These are phyloP conservation scores for Yponomeuta sedellus DNA, from an alignment of 2,888 invertebrate genomes.

Conservation along the genomic window DNA sequence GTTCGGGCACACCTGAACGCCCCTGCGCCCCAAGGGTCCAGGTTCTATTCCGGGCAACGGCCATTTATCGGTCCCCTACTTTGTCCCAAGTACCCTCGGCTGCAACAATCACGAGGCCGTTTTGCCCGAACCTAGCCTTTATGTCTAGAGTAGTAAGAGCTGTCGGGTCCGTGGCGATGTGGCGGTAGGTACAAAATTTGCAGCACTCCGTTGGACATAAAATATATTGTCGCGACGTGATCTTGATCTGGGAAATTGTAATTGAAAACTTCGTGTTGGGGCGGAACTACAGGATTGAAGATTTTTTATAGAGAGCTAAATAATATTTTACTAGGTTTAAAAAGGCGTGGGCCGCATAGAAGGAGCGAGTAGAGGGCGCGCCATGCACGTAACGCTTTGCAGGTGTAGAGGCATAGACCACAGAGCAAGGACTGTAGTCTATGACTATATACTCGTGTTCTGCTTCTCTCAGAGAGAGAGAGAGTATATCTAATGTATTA, in stretches of 20 bases:
- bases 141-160: no score
- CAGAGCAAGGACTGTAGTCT: no score
- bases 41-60: slow-evolving; percentile 65
- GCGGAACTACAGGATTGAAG: background rate
- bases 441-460: no score
- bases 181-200: slow-evolving; percentile 39
- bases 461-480: no score
- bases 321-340: no score
- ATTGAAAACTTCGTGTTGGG: slow-evolving; percentile 13
- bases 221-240: slow-evolving; percentile 60
- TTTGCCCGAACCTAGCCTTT: no score
- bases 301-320: background rate
- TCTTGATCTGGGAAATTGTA: slow-evolving; percentile 24
- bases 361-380: no score
- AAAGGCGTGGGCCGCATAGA: no score
- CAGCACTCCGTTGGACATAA: slow-evolving; percentile 44
- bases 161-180: slow-evolving; percentile 29
- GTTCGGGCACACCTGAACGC: background rate
- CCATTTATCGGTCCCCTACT: slow-evolving; percentile 29
- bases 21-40: slow-evolving; percentile 30
- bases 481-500: no score
- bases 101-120: no score
- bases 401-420: no score
- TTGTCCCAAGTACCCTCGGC: slow-evolving; percentile 13
- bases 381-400: no score